These are phyloP conservation scores for Chelonus insularis DNA, from an alignment of 1,140 invertebrate genomes.

Conservation along the genomic window DNA sequence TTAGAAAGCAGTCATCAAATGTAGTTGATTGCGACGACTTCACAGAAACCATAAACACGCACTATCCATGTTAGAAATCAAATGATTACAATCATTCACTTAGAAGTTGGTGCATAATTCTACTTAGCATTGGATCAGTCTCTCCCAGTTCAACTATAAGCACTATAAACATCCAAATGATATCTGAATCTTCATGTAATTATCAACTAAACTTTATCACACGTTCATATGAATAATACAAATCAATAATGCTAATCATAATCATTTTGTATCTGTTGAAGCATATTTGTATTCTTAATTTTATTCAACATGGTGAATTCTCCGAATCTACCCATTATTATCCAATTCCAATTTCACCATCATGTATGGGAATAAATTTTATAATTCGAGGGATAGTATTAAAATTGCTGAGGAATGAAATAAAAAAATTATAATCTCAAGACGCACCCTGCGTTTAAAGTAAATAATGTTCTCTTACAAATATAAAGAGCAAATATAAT, in stretches of 20 bases:
- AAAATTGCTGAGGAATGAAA: slow-evolving; percentile 52
- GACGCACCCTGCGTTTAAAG: slow-evolving; percentile 28
- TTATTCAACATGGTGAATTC: slow-evolving; percentile 1
- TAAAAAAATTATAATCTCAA: slow-evolving; percentile 41
- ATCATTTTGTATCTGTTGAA: neutral
- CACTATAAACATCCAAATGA: no score
- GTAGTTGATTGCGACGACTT: slow-evolving; percentile 35
- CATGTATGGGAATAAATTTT: slow-evolving; percentile 32
- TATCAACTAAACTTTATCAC: no score
- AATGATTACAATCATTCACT: neutral
- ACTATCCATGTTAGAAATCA: slow-evolving; percentile 29
- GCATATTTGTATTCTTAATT: slow-evolving; percentile 1
- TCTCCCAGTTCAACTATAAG: no score
- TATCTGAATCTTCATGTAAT: no score
- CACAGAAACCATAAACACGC: slow-evolving; percentile 41
- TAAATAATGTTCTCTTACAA: no score
- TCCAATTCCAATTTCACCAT: slow-evolving; percentile 34
- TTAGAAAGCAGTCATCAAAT: slow-evolving; percentile 33
- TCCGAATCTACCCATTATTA: slow-evolving; percentile 40
- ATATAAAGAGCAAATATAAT: no score
- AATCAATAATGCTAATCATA: neutral
- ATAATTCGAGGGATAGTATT: slow-evolving; percentile 57
- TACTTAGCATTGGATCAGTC: neutral
- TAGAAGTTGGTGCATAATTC: neutral
- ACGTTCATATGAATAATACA: no score